phyloP scores from a whole-genome alignment of 2,888 invertebrate genomes.

The Acronicta alni region DNA sequence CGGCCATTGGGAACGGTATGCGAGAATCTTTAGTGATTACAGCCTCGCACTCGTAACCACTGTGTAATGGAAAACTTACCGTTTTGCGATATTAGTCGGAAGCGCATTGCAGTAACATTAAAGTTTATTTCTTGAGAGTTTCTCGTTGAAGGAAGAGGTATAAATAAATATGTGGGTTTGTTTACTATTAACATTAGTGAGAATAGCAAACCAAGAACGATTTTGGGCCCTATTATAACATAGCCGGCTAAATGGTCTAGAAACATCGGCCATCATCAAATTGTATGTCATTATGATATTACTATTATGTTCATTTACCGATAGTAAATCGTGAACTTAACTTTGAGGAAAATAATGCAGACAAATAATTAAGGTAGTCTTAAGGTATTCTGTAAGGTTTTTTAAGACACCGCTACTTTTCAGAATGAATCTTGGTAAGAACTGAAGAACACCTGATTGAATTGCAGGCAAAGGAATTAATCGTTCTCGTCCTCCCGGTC shows the following conservation, averaged over 20 bases:
- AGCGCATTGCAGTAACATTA: slow-evolving; percentile 37
- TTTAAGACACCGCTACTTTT: neutral
- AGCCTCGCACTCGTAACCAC: slow-evolving; percentile 45
- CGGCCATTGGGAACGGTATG: slow-evolving; percentile 57
- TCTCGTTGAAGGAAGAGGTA: slow-evolving; percentile 2
- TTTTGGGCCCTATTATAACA: too few species aligned
- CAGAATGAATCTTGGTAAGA: slow-evolving; percentile 26
- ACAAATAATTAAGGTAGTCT: too few species aligned
- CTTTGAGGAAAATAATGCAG: neutral
- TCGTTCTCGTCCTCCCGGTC: slow-evolving; percentile 70
- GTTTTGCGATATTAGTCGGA: slow-evolving; percentile 39
- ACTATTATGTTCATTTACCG: too few species aligned
- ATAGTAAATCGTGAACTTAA: neutral
- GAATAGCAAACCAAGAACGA: neutral
- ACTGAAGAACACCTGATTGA: slow-evolving; percentile 46
- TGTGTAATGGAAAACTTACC: slow-evolving; percentile 41
- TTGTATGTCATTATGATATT: too few species aligned
- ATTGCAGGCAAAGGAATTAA: slow-evolving; percentile 64
- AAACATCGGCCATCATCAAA: too few species aligned
- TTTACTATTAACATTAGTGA: neutral
- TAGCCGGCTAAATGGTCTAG: too few species aligned
- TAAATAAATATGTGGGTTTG: neutral
- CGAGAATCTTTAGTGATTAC: slow-evolving; percentile 57
- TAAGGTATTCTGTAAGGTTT: neutral
- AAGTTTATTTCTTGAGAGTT: slow-evolving; percentile 27